Conservation (phyloP, 2,797 vertebrate species). For the Australoheros facetus region DNA sequence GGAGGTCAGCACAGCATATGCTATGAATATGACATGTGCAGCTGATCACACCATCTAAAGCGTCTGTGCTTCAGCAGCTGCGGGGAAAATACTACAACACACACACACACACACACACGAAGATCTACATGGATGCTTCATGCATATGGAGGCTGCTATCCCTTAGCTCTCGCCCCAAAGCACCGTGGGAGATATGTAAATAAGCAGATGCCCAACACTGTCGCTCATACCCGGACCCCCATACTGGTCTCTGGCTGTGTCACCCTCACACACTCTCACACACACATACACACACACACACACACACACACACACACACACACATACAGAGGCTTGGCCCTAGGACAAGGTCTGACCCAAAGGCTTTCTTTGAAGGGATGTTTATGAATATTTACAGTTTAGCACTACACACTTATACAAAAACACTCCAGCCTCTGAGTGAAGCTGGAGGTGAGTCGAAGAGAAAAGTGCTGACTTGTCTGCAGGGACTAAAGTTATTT, state of each 20-base stretch:
- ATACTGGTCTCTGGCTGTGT: slow-evolving; percentile 25
- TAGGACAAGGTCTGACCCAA: slow-evolving; percentile 53
- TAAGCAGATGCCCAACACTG: slow-evolving; percentile 71
- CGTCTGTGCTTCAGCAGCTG: slow-evolving; percentile 61
- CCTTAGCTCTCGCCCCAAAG: slow-evolving; percentile 69
- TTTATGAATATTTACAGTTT: slow-evolving; percentile 81
- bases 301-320: slow-evolving; percentile 28
- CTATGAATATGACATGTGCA: slow-evolving; percentile 72
- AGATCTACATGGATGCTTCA: slow-evolving; percentile 61
- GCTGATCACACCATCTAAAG: slow-evolving; percentile 68
- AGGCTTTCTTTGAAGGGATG: slow-evolving; percentile 65
- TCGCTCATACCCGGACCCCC: slow-evolving; percentile 42
- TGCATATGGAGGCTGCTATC: slow-evolving; percentile 77
- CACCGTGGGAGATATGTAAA: slow-evolving; percentile 78
- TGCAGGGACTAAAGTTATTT: slow-evolving; percentile 53
- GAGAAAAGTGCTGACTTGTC: slow-evolving; percentile 57
- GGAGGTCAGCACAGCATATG: slow-evolving; percentile 69
- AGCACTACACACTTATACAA: slow-evolving; percentile 52
- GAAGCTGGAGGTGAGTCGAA: slow-evolving; percentile 54
- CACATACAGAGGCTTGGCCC: slow-evolving; percentile 28
- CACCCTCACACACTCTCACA: neutral
- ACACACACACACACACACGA: slow-evolving; percentile 5
- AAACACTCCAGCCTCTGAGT: slow-evolving; percentile 53
- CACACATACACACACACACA: slow-evolving; percentile 29
- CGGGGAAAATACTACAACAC: slow-evolving; percentile 48